A percentile compares a stretch with the other conserved stretches of the same genome.
Conservation (phyloP, 2,113 vertebrate genomes). For the Salminus brasiliensis region DNA sequence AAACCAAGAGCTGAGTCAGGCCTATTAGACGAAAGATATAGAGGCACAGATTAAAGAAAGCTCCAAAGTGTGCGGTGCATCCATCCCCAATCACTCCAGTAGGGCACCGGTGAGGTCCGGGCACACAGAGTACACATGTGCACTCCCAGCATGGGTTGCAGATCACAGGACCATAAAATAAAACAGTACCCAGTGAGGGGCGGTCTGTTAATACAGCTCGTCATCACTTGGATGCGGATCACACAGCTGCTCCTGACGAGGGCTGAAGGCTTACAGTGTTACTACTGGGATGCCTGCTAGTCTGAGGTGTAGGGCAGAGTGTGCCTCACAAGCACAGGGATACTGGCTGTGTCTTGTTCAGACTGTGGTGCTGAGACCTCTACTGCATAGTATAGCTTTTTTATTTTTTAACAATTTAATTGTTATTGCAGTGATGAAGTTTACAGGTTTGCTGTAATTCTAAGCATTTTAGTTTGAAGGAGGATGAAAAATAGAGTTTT, state of each 20-base stretch:
- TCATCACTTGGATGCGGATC: slow-evolving; percentile 53
- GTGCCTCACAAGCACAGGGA: too few species aligned
- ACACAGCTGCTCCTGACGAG: slow-evolving; percentile 36
- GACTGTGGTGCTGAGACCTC: too few species aligned
- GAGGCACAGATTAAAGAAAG: too few species aligned
- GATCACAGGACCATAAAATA: slow-evolving; percentile 46
- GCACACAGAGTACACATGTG: slow-evolving; percentile 42
- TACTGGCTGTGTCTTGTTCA: too few species aligned
- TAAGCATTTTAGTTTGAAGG: too few species aligned
- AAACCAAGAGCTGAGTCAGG: neutral
- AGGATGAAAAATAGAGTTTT: too few species aligned
- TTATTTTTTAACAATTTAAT: too few species aligned
- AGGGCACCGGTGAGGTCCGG: slow-evolving; percentile 31
- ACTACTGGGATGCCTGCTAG: slow-evolving; percentile 10
- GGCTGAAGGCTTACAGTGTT: slow-evolving; percentile 16
- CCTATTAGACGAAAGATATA: neutral
- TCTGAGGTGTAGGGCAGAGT: neutral
- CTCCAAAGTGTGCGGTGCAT: neutral
- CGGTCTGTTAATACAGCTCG: slow-evolving; percentile 36
- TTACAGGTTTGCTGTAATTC: too few species aligned
- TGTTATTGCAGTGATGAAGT: too few species aligned
- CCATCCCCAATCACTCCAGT: neutral
- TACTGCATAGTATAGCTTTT: too few species aligned
- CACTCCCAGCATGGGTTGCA: slow-evolving; percentile 29
- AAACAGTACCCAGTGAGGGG: slow-evolving; percentile 37